These are phyloP conservation scores for Vanessa atalanta DNA, from an alignment of 1,140 invertebrate genomes.

Conservation along the genomic window DNA sequence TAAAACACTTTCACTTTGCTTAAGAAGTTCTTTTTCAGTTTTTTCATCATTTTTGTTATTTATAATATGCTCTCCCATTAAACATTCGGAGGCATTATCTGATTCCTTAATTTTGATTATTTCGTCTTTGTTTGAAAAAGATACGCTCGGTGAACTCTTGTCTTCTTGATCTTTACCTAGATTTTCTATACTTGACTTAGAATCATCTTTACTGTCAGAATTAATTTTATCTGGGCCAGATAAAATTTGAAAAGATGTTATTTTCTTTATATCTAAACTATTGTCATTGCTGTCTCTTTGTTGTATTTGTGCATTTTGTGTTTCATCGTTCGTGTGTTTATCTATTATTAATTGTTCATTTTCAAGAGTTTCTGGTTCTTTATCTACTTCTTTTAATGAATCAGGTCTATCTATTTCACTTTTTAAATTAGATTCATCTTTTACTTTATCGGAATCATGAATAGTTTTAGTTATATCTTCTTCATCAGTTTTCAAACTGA, in stretches of 20 bases:
- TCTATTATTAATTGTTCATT: constrained; percentile 17
- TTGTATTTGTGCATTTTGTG: constrained; percentile 28
- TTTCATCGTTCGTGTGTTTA: background rate
- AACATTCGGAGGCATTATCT: constrained; percentile 48
- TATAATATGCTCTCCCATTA: constrained; percentile 55
- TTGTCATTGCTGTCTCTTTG: constrained; percentile 23
- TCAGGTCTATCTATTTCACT: constrained; percentile 12
- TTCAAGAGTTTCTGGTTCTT: constrained; percentile 33
- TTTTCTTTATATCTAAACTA: constrained; percentile 42
- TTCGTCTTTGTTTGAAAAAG: constrained; percentile 68
- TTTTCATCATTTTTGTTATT: constrained; percentile 22
- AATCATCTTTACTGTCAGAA: constrained; percentile 54
- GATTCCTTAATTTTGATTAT: constrained; percentile 61
- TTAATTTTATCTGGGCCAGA: constrained; percentile 60
- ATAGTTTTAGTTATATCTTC: constrained; percentile 8
- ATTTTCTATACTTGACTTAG: constrained; percentile 13
- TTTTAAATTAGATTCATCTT: constrained; percentile 3
- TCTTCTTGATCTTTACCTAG: constrained; percentile 52
- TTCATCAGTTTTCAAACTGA: constrained; percentile 15
- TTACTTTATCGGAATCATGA: background rate
- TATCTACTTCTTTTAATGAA: constrained; percentile 37
- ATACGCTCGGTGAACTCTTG: constrained; percentile 59
- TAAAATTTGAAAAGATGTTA: constrained; percentile 69
- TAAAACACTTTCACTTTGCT: constrained; percentile 26
- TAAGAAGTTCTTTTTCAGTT: background rate